Percentiles rank a stretch among this genome's conserved stretches.
Conservation (phyloP, 2,797 vertebrate genomes). For the Phoxinus dragarum region DNA sequence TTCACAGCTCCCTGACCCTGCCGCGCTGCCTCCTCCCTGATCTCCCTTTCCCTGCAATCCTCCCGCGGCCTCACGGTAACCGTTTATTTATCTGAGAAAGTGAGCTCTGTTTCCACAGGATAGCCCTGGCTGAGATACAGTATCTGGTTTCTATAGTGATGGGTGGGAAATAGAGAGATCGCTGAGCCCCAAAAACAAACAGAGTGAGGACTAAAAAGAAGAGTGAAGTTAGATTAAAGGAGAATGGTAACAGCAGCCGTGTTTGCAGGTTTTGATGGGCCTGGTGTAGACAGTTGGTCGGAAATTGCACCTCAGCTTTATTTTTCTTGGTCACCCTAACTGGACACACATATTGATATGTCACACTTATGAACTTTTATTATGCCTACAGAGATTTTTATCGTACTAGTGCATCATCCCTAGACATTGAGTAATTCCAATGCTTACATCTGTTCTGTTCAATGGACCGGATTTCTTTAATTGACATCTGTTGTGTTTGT, state of each 20-base stretch:
- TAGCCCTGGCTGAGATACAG: conserved; percentile 56
- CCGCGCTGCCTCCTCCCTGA: neutral
- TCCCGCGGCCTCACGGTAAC: conserved; percentile 22
- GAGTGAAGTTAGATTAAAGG: conserved; percentile 54
- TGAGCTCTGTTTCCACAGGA: conserved; percentile 58
- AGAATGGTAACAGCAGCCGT: conserved; percentile 63
- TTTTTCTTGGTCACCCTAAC: conserved; percentile 26
- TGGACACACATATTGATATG: conserved; percentile 13
- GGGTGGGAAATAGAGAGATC: conserved; percentile 72
- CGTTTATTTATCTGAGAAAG: conserved; percentile 60
- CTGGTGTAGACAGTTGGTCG: conserved; percentile 60
- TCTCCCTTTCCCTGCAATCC: conserved; percentile 1
- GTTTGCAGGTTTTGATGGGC: conserved; percentile 57
- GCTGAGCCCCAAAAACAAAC: conserved; percentile 71
- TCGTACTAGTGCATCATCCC: neutral
- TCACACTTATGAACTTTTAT: conserved; percentile 4
- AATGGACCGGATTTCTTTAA: neutral
- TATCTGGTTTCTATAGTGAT: conserved; percentile 66
- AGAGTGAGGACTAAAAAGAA: conserved; percentile 61
- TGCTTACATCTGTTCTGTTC: conserved; percentile 1
- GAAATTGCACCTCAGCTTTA: conserved; percentile 66
- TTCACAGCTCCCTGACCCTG: conserved; percentile 19
- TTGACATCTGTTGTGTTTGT: neutral
- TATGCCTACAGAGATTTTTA: neutral
- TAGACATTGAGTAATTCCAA: neutral